Evolutionary conservation across 1,140 invertebrate species (phyloP).

Genomic region (Zaprionus davidi): DNA sequence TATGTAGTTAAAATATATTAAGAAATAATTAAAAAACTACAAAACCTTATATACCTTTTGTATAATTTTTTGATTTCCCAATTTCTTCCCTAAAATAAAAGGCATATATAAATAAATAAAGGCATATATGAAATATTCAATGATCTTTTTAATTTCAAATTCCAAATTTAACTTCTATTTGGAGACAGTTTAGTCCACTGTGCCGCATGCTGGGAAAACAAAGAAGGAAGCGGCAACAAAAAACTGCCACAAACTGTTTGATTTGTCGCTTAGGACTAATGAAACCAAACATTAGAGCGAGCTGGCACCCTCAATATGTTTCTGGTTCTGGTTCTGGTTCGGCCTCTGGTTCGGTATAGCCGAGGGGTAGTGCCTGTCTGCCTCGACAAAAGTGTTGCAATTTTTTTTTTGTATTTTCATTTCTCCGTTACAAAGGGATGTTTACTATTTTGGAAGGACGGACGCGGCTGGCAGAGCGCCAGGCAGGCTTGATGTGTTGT

Average conservation of each 20-base stretch:
- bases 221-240: conserved; percentile 12
- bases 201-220: conserved; percentile 16
- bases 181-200: background rate
- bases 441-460: conserved; percentile 44
- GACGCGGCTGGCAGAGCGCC: conserved; percentile 22
- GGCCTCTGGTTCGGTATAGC: conserved; percentile 15
- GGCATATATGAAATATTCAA: too few species aligned
- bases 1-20: too few species aligned
- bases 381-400: conserved; percentile 67
- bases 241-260: conserved; percentile 81
- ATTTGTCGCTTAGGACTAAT: conserved; percentile 82
- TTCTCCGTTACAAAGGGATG: conserved; percentile 55
- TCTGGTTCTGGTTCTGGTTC: conserved; percentile 44
- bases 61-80: too few species aligned
- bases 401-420: conserved; percentile 44
- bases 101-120: too few species aligned
- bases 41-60: too few species aligned
- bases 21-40: too few species aligned
- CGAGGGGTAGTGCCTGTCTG: conserved; percentile 44
- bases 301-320: conserved; percentile 44
- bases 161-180: too few species aligned
- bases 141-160: too few species aligned
- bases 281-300: conserved; percentile 79
- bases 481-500: conserved; percentile 52
- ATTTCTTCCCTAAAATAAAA: too few species aligned